Evolutionary conservation across 2,888 invertebrate species (phyloP).

Genomic region (Archips crataeganus): DNA sequence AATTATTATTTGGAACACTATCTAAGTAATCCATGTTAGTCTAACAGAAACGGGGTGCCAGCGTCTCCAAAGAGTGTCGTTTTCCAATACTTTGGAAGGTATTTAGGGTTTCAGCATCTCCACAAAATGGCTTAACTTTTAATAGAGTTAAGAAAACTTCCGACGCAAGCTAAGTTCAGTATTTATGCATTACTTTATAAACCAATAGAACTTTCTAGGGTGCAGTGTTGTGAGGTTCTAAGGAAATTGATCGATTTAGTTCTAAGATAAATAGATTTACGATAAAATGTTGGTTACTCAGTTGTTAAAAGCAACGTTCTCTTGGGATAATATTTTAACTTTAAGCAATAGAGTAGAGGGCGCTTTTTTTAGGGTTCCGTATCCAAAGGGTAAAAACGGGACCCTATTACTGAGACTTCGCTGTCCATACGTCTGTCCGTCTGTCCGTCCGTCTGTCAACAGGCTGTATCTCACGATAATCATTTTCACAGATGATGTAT

Average conservation of each 20-base stretch:
- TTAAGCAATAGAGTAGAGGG: no score
- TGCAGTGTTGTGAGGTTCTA: constrained; percentile 20
- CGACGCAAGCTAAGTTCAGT: constrained; percentile 8
- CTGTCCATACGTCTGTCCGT: no score
- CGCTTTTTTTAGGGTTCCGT: no score
- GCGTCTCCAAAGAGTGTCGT: neutral
- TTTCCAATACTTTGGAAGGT: neutral
- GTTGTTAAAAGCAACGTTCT: no score
- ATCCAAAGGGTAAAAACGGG: no score
- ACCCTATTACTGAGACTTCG: no score
- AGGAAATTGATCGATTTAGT: neutral
- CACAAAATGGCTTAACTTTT: constrained; percentile 32
- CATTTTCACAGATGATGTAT: no score
- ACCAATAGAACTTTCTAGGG: constrained; percentile 20
- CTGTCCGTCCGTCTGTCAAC: no score
- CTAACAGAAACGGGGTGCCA: neutral
- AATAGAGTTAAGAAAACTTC: constrained; percentile 37
- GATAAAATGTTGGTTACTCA: no score
- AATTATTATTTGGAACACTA: neutral
- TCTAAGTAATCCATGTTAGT: neutral
- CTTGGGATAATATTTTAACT: no score
- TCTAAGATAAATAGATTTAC: neutral
- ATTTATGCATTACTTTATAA: constrained; percentile 39
- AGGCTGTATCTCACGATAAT: no score
- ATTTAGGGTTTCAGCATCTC: neutral